A percentile compares a stretch with the other conserved stretches of the same genome.
These are phyloP conservation scores for Pipra filicauda DNA, from an alignment of 2,113 vertebrate genomes.

Conservation along the genomic window DNA sequence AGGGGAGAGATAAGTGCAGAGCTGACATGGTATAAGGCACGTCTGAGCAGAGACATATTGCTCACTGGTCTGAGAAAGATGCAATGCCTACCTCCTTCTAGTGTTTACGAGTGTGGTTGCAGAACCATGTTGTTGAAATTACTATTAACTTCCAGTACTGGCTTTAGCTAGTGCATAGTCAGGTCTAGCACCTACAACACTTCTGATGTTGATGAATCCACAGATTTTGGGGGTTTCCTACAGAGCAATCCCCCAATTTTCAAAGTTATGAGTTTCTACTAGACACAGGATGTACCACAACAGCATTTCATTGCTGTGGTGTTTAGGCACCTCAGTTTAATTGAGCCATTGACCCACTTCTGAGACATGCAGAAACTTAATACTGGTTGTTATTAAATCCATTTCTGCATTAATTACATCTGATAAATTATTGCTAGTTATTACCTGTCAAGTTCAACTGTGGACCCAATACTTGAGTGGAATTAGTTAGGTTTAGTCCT, in stretches of 20 bases:
- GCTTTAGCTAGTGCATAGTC: neutral
- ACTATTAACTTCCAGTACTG: neutral
- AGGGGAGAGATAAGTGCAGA: neutral
- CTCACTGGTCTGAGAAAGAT: neutral
- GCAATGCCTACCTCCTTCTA: neutral
- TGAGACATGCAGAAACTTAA: neutral
- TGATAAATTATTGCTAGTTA: neutral
- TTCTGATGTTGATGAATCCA: neutral
- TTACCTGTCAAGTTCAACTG: neutral
- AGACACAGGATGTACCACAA: neutral
- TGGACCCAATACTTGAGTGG: neutral
- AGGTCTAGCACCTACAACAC: neutral
- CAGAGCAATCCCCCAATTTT: fast-evolving
- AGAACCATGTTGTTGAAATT: neutral
- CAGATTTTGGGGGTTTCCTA: neutral
- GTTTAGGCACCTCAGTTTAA: neutral
- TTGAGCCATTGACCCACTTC: neutral
- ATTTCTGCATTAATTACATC: neutral
- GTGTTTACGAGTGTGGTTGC: neutral
- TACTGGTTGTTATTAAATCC: neutral
- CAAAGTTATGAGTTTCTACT: neutral
- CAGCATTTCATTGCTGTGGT: neutral
- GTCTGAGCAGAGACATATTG: neutral
- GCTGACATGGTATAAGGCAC: neutral
- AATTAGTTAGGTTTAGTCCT: neutral